phyloP scores from a whole-genome alignment of 2,113 vertebrate species.

The Ascaphus truei region DNA sequence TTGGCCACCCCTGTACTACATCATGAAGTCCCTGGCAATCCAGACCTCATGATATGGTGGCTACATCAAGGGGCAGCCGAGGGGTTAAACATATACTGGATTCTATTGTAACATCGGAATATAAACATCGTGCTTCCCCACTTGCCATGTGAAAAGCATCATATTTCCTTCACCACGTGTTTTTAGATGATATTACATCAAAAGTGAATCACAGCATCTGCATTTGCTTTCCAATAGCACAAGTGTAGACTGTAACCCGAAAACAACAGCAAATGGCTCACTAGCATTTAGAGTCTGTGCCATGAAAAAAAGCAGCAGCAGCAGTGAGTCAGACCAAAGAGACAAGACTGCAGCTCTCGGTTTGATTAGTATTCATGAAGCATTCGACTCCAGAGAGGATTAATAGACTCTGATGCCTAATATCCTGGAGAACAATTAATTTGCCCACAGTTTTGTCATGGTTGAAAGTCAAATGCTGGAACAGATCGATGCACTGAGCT shows the following conservation, averaged over 20 bases:
- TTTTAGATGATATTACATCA: too few species aligned
- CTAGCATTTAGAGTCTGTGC: conserved; percentile 22
- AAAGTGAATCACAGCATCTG: background rate
- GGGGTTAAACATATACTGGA: too few species aligned
- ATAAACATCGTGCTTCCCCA: too few species aligned
- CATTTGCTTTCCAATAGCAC: conserved; percentile 48
- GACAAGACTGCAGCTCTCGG: conserved; percentile 70
- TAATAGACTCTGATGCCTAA: conserved; percentile 99
- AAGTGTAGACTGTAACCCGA: conserved; percentile 37
- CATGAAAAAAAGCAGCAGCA: conserved; percentile 38
- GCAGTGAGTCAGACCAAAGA: conserved; percentile 45
- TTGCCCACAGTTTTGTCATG: conserved; percentile 99
- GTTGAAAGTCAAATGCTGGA: conserved; percentile 99
- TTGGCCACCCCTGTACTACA: too few species aligned
- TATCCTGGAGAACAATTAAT: conserved; percentile 99
- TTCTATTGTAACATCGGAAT: too few species aligned
- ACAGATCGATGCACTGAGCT: conserved; percentile 95
- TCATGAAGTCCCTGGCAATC: too few species aligned
- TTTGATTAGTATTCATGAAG: conserved; percentile 92
- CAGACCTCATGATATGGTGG: too few species aligned
- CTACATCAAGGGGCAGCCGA: too few species aligned
- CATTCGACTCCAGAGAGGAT: conserved; percentile 94
- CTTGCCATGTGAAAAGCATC: too few species aligned
- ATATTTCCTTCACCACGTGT: too few species aligned
- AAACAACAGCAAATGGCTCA: conserved; percentile 45